Conservation (phyloP, 2,888 invertebrate species). For the Molorchus minor region DNA sequence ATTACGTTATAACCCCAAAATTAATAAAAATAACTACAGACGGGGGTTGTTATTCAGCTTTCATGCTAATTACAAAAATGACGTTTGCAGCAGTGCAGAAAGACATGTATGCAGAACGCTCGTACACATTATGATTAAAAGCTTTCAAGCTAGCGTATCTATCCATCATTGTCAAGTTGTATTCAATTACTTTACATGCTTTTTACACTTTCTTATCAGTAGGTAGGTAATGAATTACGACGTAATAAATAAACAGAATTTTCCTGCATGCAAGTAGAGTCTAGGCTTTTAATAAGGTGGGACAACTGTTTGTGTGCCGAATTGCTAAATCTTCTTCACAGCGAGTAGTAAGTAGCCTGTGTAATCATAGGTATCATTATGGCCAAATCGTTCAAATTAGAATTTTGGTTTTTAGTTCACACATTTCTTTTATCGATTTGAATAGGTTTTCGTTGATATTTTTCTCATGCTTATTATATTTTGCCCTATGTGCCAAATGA, state of each 20-base stretch:
- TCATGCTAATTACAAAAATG: slow-evolving; percentile 51
- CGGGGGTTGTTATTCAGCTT: slow-evolving; percentile 40
- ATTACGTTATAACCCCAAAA: slow-evolving; percentile 47
- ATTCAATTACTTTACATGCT: slow-evolving; percentile 1
- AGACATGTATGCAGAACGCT: slow-evolving; percentile 38
- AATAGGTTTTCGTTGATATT: too few species aligned
- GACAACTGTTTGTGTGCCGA: too few species aligned
- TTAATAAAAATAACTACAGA: slow-evolving; percentile 48
- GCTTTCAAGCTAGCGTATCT: slow-evolving; percentile 4
- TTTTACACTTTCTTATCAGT: neutral
- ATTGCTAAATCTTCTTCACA: too few species aligned
- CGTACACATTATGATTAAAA: slow-evolving; percentile 44
- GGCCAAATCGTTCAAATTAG: too few species aligned
- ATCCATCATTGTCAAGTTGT: slow-evolving; percentile 4
- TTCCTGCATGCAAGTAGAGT: too few species aligned
- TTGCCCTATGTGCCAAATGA: too few species aligned
- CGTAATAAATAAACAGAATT: neutral
- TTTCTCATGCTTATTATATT: too few species aligned
- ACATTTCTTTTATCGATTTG: too few species aligned
- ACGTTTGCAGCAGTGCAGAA: slow-evolving; percentile 44
- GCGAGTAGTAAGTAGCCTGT: too few species aligned
- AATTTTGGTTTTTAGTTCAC: too few species aligned
- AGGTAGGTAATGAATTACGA: slow-evolving; percentile 1
- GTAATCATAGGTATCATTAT: too few species aligned
- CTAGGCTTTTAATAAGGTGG: too few species aligned